Evolutionary conservation across 2,888 invertebrate genomes (phyloP), one percentile per base, ranked within the genome.

Genomic region (Gymnosoma rotundatum): DNA sequence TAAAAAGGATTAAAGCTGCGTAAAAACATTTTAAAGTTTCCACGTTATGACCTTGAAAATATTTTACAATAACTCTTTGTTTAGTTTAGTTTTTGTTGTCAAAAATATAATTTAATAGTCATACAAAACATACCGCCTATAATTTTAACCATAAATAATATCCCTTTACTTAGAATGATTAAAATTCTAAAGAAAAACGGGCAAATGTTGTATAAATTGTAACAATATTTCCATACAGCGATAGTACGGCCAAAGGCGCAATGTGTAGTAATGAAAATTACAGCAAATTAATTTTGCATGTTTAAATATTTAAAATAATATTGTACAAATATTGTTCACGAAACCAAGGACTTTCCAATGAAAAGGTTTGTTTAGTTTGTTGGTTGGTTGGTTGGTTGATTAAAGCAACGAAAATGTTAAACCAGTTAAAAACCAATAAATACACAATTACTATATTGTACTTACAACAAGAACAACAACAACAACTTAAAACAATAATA

Each of bases 311-410:
- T n/a, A 78, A 58, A 72, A 58, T 2, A 1, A 16, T 48, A 45
- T 70, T 56, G 25, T 50, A 52, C 45, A 63, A 54, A 45, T 54
- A 78, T 64, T 61, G 20, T 56, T 54, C 48, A 69, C 56, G 16
- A 83, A 38, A 58, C 61, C 75, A 83, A 83, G 83, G 83, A 79
- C 75, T 76, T 83, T 83, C 75, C 75, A 20, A 20, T 56, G 80
- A 75, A 79, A 60, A 21, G 52, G 5, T 54, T 32, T 69, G 25
- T 56, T 45, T 12, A 14, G 45, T 45, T 38, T 38, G 38, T 70
- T 42, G 16, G 21, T 73, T 52, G 36, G 32, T 67, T 38, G 45
- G 48, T 75, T 75, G 20, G 48, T 36, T 50, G 60, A 72, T 61
- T 50, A 58, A 60, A 32, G 18, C 7, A 48, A 48, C 9, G 16